phyloP scores from a whole-genome alignment of 2,797 vertebrate genomes.

The Linurgus olivaceus region DNA sequence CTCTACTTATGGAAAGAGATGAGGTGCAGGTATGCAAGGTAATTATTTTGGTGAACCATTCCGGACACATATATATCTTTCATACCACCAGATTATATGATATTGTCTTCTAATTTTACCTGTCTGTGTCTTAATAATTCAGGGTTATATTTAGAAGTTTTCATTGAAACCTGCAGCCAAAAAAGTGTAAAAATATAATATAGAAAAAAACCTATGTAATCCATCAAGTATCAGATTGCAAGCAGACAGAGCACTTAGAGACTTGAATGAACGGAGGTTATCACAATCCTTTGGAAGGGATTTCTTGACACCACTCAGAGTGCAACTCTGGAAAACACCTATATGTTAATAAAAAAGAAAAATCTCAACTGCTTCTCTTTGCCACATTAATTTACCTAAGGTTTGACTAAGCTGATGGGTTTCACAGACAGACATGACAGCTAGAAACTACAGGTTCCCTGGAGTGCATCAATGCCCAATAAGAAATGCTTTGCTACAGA shows the following conservation, averaged over 20 bases:
- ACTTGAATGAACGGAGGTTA: not conserved
- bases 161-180: not conserved
- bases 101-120: not conserved
- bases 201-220: not conserved
- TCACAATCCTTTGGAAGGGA: not conserved
- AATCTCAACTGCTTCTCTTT: not conserved
- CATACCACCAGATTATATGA: not conserved
- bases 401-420: not conserved
- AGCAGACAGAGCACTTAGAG: not conserved
- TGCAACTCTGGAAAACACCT: not conserved
- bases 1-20: not conserved
- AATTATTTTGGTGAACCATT: not conserved
- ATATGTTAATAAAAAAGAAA: not conserved
- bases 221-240: not conserved
- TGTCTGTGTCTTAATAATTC: not conserved
- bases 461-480: not conserved
- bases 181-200: not conserved
- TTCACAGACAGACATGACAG: not conserved
- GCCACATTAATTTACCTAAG: not conserved
- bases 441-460: not conserved
- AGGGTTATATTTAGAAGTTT: not conserved
- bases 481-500: not conserved
- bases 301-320: not conserved
- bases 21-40: not conserved
- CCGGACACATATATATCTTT: not conserved